Percentiles rank a stretch among this genome's conserved stretches.
Conservation (phyloP, 2,888 invertebrate species). For the Lomographa bimaculata region DNA sequence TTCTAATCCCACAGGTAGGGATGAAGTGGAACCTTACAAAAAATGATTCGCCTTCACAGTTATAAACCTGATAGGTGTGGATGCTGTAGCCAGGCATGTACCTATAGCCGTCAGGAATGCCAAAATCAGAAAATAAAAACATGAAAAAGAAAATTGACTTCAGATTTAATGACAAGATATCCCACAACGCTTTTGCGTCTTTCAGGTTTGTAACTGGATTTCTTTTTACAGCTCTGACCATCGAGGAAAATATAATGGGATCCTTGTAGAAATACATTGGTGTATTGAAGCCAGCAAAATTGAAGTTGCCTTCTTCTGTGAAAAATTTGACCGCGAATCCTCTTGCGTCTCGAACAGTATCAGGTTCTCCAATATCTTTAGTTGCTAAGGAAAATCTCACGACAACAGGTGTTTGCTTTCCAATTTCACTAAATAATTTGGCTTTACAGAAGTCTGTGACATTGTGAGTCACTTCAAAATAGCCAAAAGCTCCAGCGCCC, state of each 20-base stretch:
- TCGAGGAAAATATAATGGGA: conserved; percentile 93
- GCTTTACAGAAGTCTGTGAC: conserved; percentile 90
- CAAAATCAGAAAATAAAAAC: conserved; percentile 93
- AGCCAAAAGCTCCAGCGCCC: conserved; percentile 93
- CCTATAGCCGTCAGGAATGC: conserved; percentile 94
- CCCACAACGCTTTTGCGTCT: conserved; percentile 96
- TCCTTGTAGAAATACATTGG: conserved; percentile 94
- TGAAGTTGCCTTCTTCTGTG: conserved; percentile 94
- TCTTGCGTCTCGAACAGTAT: conserved; percentile 92
- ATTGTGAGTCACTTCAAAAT: conserved; percentile 93
- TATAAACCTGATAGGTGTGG: conserved; percentile 94
- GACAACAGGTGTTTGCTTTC: conserved; percentile 90
- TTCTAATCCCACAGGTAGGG: conserved; percentile 93
- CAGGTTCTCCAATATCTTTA: conserved; percentile 93
- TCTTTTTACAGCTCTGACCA: conserved; percentile 96
- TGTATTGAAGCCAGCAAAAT: conserved; percentile 94
- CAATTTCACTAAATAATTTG: conserved; percentile 87
- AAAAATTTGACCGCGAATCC: conserved; percentile 97
- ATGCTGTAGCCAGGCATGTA: conserved; percentile 97
- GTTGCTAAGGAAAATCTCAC: conserved; percentile 91
- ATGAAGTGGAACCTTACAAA: conserved; percentile 95
- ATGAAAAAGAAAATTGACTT: conserved; percentile 92
- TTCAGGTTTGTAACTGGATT: conserved; percentile 94
- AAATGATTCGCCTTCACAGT: conserved; percentile 85
- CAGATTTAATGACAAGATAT: conserved; percentile 92